Base-by-base conservation (phyloP, 2,113 vertebrate species). In the Agapornis roseicollis region DNA sequence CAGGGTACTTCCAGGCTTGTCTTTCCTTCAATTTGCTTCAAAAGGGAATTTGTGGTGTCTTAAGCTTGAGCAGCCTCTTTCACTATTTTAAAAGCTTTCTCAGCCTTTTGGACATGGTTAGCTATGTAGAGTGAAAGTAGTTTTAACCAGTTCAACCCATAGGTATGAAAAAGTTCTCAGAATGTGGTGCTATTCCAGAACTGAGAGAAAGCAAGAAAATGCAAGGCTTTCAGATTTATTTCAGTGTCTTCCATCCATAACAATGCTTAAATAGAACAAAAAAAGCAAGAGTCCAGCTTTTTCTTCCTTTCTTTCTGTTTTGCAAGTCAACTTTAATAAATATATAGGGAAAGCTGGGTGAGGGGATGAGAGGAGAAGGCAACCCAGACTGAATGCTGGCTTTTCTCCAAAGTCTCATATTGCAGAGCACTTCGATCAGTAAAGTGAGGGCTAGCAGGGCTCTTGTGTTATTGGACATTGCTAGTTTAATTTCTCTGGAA, bases 401-500 rank as follows among this genome's bases (percentile, higher is more conserved):
- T 94, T 95, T 89, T 87, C 65, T 89, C 28, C 3, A 2, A 52
- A 47, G 50, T 80, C 71, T 91, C 39, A 52, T 84, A 44, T 64
- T 88, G 68, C 80, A 73, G 76, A 83, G 42, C 68, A n/a, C 46
- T 63, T 86, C 78, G n/a, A 89, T 96, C 55, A 88, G 85, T 78
- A 27, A 84, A 93, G 49, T 55, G 33, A 95, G 56, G 80, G 46
- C 80, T 90, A 84, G 76, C 39, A 74, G 87, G 87, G 78, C 76
- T 95, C 82, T 95, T 6, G 27, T 94, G 41, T 95, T 93, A 90
- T n/a, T 96, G 88, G 72, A 91, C 3, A 3, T 86, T 94, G 35
- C 65, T 69, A 74, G 92, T 94, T 82, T 92, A 60, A 86, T 92
- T 94, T 93, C 39, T 88, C 80, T 94, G 65, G 76, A 88, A 86